Conservation (phyloP, 2,888 invertebrate genomes). For the Tortricodes alternella region DNA sequence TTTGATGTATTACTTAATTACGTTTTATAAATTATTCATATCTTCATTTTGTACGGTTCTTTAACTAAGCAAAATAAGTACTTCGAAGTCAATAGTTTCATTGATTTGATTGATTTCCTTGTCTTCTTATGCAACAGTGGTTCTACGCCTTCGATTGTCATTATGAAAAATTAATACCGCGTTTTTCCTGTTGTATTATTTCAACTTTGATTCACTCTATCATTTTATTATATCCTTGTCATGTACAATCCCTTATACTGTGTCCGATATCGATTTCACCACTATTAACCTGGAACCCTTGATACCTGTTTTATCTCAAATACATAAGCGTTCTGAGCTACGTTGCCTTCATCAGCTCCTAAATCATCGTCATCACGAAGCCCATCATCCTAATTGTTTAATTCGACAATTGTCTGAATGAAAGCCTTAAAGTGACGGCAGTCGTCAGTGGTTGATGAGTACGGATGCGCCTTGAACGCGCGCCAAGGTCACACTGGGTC, state of each 20-base stretch:
- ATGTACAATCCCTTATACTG: not conserved
- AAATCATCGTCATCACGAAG: constrained; percentile 27
- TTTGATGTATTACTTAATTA: constrained; percentile 9
- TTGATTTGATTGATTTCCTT: constrained; percentile 26
- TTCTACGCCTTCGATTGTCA: constrained; percentile 22
- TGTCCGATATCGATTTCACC: not conserved
- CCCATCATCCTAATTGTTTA: constrained; percentile 31
- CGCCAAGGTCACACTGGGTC: constrained; percentile 66
- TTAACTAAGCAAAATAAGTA: not conserved
- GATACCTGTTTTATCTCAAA: not conserved
- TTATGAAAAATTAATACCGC: constrained; percentile 18
- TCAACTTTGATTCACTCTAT: not conserved
- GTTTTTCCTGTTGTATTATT: constrained; percentile 20
- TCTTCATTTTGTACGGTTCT: not conserved
- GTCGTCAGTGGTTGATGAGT: constrained; percentile 51
- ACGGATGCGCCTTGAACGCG: constrained; percentile 71
- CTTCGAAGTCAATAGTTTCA: constrained; percentile 3
- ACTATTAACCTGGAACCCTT: not conserved
- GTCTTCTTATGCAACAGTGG: constrained; percentile 22
- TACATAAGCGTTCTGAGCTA: not conserved
- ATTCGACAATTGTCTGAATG: constrained; percentile 39
- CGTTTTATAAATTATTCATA: constrained; percentile 18
- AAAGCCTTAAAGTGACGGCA: constrained; percentile 42
- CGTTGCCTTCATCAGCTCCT: constrained; percentile 14
- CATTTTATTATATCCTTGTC: not conserved